These are phyloP conservation scores for Saccostrea cuccullata DNA, from an alignment of 1,140 invertebrate species.

Conservation along the genomic window DNA sequence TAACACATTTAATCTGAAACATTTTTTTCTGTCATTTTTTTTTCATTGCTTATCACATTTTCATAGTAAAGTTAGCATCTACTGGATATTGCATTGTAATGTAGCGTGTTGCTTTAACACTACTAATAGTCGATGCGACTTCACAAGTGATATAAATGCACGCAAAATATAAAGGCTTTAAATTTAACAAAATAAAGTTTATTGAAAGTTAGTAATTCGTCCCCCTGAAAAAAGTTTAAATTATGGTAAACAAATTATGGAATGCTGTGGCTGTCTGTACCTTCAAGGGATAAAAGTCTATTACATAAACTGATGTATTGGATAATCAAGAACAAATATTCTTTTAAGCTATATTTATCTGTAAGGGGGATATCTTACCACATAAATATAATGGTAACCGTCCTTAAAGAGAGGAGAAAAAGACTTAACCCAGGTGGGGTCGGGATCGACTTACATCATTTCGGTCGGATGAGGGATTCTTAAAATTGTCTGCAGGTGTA, in stretches of 20 bases:
- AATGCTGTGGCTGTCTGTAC: not conserved
- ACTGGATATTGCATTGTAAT: no score
- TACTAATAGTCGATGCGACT: no score
- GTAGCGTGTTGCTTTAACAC: no score
- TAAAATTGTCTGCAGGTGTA: conserved; percentile 37
- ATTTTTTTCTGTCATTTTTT: no score
- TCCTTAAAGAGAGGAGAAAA: conserved; percentile 15
- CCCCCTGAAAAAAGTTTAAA: not conserved
- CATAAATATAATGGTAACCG: conserved; percentile 34
- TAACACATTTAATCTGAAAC: no score
- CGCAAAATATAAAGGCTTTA: not conserved
- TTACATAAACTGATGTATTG: conserved; percentile 14
- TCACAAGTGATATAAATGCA: not conserved
- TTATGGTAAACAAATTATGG: not conserved
- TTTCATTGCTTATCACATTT: no score
- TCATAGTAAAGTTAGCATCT: no score
- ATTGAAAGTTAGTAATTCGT: not conserved
- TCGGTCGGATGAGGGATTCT: conserved; percentile 34
- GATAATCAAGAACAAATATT: conserved; percentile 20
- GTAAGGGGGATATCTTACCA: conserved; percentile 6
- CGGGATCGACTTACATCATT: conserved; percentile 32
- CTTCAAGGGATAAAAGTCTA: not conserved
- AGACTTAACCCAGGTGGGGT: conserved; percentile 20
- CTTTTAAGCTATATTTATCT: conserved; percentile 28
- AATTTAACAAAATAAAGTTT: not conserved